Evolutionary conservation across 2,797 vertebrate species (phyloP), one percentile per base, ranked within the genome.

Genomic region (Geotrypetes seraphini): DNA sequence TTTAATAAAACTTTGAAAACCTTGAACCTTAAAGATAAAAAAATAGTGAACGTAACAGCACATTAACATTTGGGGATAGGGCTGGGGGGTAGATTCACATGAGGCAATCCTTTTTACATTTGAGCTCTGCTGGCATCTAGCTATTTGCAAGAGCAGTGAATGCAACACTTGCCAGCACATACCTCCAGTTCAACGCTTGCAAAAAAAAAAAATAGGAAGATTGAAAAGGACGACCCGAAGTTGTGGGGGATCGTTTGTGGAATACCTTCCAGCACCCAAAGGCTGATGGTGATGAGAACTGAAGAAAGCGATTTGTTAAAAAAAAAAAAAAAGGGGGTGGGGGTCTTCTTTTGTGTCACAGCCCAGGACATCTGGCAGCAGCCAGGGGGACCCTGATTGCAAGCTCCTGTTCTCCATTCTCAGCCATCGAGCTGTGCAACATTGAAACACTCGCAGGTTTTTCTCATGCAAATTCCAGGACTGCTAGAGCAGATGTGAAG

Each of bases 401-500:
- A 48, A 39, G 63, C 73, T 74, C 56, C 73, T 56, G 79, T 63
- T 64, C 59, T 50, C 78, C 72, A 70, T 65, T 84, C 79, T 83
- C 41, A 43, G 47, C 75, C 85, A 78, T 59, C 33, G 76, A 83
- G 77, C 84, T 87, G 84, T 73, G 83, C 73, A 74, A 74, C 75
- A 80, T 73, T 82, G 84, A 82, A 84, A 73, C 83, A 66, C 83
- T 67, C 69, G 40, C 63, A 19, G 26, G 38, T 19, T 61, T 90
- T 97, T 96, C 82, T 90, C 83, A 96, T 97, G 94, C 79, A 89
- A 96, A 96, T 95, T 42, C 14, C 26, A 8, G 26, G 63, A 68
- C 65, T 27, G 55, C 18, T 11, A 53, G 66, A 93, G 88, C 92
- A 97, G 92, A 93, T 96, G 92, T 87, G 89, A 86, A 88, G 87